Conservation (phyloP, 2,113 vertebrate genomes). For the Chaetodon trifascialis region DNA sequence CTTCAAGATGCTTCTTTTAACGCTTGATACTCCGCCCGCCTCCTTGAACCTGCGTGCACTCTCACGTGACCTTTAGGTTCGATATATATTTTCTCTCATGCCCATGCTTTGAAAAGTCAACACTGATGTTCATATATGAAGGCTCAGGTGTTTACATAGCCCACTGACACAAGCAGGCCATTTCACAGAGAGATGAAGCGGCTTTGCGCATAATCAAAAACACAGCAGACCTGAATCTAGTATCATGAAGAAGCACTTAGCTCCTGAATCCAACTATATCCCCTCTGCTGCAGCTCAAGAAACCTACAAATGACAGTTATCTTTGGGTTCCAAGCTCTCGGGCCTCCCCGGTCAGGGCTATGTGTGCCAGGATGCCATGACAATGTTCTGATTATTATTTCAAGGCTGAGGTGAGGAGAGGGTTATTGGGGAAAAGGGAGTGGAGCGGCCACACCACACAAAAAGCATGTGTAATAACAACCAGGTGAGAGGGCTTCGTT, state of each 20-base stretch:
- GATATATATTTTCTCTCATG: conserved; percentile 32
- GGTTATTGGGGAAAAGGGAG: conserved; percentile 48
- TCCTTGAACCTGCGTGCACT: not conserved
- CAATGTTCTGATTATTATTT: conserved; percentile 74
- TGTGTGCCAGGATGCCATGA: conserved; percentile 56
- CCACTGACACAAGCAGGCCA: conserved; percentile 54
- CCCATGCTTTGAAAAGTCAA: conserved; percentile 66
- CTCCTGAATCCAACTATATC: conserved; percentile 53
- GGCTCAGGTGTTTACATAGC: conserved; percentile 61
- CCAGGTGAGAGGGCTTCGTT: conserved; percentile 73
- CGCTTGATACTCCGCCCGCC: not conserved
- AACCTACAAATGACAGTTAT: conserved; percentile 65
- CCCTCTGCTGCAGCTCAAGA: conserved; percentile 28
- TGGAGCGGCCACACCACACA: conserved; percentile 45
- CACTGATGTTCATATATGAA: conserved; percentile 49
- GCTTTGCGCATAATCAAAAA: conserved; percentile 73
- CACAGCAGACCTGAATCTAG: conserved; percentile 34
- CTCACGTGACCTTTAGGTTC: conserved; percentile 27
- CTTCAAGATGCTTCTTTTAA: not conserved
- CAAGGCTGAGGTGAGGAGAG: conserved; percentile 69
- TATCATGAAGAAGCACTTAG: conserved; percentile 69
- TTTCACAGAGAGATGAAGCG: conserved; percentile 63
- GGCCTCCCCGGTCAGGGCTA: conserved; percentile 38
- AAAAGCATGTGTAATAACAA: conserved; percentile 78
- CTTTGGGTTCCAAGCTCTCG: conserved; percentile 35